Percentiles rank a stretch among this genome's conserved stretches.
phyloP scores from a whole-genome alignment of 2,113 vertebrate species.

The Albula goreensis region DNA sequence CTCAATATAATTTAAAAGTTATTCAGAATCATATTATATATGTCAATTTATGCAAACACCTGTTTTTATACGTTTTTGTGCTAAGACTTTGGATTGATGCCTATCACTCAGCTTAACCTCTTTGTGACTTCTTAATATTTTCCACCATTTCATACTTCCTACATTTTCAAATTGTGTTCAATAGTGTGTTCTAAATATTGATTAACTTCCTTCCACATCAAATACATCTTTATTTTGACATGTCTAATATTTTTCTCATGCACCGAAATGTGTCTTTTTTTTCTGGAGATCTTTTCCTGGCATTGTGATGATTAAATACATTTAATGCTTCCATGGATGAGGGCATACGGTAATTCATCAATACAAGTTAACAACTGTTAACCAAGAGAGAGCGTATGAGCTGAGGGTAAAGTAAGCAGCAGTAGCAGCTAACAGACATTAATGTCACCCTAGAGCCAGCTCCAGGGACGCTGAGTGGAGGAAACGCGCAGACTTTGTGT shows the following conservation, averaged over 20 bases:
- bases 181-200: too few relatives aligned
- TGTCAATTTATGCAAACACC: too few relatives aligned
- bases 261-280: neutral
- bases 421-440: constrained; percentile 10
- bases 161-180: too few relatives aligned
- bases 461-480: constrained; percentile 24
- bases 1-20: too few relatives aligned
- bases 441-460: constrained; percentile 22
- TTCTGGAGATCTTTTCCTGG: neutral
- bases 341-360: neutral
- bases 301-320: neutral
- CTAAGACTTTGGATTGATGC: too few relatives aligned
- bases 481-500: constrained; percentile 40
- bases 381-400: neutral
- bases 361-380: neutral
- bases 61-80: too few relatives aligned
- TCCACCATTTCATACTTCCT: too few relatives aligned
- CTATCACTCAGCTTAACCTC: too few relatives aligned
- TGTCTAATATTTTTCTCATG: neutral
- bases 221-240: neutral
- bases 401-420: neutral
- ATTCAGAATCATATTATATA: too few relatives aligned
- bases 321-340: neutral
- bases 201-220: too few relatives aligned
- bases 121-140: too few relatives aligned